Evolutionary conservation across 2,888 invertebrate species (phyloP), one percentile per base, ranked within the genome.

Genomic region (Latrodectus elegans): DNA sequence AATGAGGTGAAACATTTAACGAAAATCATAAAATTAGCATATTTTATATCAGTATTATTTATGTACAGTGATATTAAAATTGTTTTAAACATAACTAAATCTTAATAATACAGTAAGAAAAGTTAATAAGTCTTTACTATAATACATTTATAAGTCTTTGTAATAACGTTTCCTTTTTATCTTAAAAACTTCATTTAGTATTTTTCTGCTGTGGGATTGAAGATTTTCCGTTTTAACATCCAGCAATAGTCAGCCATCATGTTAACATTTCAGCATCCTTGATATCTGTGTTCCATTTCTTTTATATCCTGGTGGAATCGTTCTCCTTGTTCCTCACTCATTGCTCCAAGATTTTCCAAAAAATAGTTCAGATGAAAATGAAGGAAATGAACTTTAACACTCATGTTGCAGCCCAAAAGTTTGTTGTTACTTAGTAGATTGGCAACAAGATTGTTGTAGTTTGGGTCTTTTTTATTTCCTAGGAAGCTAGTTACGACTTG

Each of bases 391-490:
- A 82, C 14, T 26, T 85, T 82, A 38, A 85, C 26, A 17, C 55
- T 85, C 78, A 65, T 88, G 55, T 90, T 90, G 85, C 91, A 91
- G n/a, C 91, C 91, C 38, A 91, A 79, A 81, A 64, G 81, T 89
- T 51, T 82, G 65, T 68, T 86, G 79, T 38, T 75, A n/a, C 53
- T 49, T 10, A 89, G 64, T 8, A 86, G 49, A 11, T 78, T 22
- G 22, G 22, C 22, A 22, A 22, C 77, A 26, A 11, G 38, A 51
- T 10, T 65, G 22, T 6, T 76, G 15, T 49, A 53, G 75, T 60
- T 64, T 22, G 22, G 22, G 22, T 22, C 22, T 22, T 22, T 22
- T 22, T 22, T 22, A 22, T 22, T 22, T 22, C 22, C 22, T 22
- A 1, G 22, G 22, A 22, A 22, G 22, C 22, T 1, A 22, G 22